A percentile compares a stretch with the other conserved stretches of the same genome.
Conservation (phyloP, 2,888 invertebrate genomes). For the Leucophenga montana region DNA sequence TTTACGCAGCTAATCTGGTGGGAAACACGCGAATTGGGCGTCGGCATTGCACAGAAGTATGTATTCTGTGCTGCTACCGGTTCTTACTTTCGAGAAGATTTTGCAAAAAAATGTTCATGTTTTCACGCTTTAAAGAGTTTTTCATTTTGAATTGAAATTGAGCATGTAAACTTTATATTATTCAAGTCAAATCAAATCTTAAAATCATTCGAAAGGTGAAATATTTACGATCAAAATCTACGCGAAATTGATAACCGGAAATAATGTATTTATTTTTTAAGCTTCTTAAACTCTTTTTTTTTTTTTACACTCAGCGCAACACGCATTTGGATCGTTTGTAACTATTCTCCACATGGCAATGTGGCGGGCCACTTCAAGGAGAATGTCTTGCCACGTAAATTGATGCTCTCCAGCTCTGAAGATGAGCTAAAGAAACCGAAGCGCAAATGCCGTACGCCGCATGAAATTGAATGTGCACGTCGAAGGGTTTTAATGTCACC, state of each 20-base stretch:
- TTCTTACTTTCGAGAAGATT: no score
- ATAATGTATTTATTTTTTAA: conserved; percentile 57
- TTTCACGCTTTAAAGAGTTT: no score
- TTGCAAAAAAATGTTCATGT: no score
- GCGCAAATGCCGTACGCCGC: no score
- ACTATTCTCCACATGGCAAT: conserved; percentile 92
- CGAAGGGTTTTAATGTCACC: background rate
- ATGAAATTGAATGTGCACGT: background rate
- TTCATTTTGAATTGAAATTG: no score
- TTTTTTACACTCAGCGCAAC: conserved; percentile 4
- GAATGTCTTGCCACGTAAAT: conserved; percentile 77
- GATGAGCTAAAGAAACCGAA: background rate
- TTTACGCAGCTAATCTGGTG: conserved; percentile 90
- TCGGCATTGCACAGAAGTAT: conserved; percentile 76
- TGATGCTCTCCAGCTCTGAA: conserved; percentile 22
- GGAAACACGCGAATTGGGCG: conserved; percentile 81
- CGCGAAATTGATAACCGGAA: no score
- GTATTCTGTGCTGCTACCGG: no score
- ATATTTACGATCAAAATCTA: no score
- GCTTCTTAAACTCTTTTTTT: conserved; percentile 75
- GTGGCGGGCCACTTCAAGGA: conserved; percentile 82
- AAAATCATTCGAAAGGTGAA: no score
- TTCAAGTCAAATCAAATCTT: no score
- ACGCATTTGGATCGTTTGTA: conserved; percentile 81
- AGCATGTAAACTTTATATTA: no score